These are phyloP conservation scores for Pogonocichla stellata DNA, from an alignment of 2,113 vertebrate genomes.

Conservation along the genomic window DNA sequence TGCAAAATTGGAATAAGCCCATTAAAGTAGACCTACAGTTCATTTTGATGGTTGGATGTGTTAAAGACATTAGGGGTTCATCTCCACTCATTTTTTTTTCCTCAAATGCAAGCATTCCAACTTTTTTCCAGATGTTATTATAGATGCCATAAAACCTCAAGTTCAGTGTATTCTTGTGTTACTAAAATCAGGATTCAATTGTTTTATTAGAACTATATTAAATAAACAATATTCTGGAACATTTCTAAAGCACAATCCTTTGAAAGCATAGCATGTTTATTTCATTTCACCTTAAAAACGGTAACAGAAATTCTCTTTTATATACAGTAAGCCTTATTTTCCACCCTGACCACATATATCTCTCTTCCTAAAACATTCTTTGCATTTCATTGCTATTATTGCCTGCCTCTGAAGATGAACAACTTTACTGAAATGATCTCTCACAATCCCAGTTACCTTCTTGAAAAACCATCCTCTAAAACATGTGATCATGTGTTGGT, in stretches of 20 bases:
- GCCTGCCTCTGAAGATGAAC: not conserved
- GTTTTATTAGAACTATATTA: not conserved
- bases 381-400: not conserved
- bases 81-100: not conserved
- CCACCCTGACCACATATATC: not conserved
- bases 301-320: not conserved
- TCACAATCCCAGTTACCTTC: not conserved
- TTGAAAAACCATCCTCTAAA: not conserved
- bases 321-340: not conserved
- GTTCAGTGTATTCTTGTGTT: not conserved
- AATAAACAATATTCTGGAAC: not conserved
- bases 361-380: not conserved
- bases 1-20: not conserved
- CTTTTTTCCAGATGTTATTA: not conserved
- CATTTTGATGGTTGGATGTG: not conserved
- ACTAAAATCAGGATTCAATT: rapidly evolving
- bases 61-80: not conserved
- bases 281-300: not conserved
- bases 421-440: not conserved
- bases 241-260: not conserved
- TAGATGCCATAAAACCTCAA: not conserved
- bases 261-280: not conserved
- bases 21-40: not conserved
- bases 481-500: not conserved
- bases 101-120: not conserved